Evolutionary conservation across 2,888 invertebrate genomes (phyloP), one percentile per base, ranked within the genome.

Genomic region (Alcis repandata): DNA sequence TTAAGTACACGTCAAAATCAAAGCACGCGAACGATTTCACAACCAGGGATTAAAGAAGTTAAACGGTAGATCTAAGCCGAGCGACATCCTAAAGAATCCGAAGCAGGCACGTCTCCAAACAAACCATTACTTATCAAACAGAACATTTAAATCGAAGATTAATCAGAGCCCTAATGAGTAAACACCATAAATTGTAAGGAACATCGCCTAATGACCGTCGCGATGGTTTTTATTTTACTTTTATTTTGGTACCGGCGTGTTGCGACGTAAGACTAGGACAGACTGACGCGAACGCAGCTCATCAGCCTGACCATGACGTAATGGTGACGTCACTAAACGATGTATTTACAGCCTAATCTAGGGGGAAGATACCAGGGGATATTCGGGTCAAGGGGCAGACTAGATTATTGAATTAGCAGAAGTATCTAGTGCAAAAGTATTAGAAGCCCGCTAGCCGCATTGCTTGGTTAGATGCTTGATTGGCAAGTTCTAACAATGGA

Each of bases 321-420:
- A 73, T 69, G 68, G 72, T 89, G 87, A 88, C 87, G 86, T 85
- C 87, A 87, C 82, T 71, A 70, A 71, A 75, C 72, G 68, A 70
- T 76, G 70, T 79, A 79, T 75, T 78, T 71, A 70, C 74, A 74
- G 68, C 77, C 74, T 79, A 76, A 79, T 59, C 59, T 59, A 60
- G 32, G 59, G 60, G 66, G 22, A 59, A 54, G 51, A 52, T 32
- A 57, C 45, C 60, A 59, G 45, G 54, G 54, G 59, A 54, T 11
- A 64, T 48, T 59, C 33, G 22, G 63, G 63, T 53, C 63, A 53
- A 58, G 52, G 36, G 27, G 41, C 27, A 49, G 20, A 15, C 52
- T 63, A 53, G 52, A 20, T 48, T 53, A 53, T 52, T 54, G 36
- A 40, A 59, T 64, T 59, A 54, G 22, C 48, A 45, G 41, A 19